Base-by-base conservation (phyloP, 2,797 vertebrate genomes). In the Artibeus jamaicensis region DNA sequence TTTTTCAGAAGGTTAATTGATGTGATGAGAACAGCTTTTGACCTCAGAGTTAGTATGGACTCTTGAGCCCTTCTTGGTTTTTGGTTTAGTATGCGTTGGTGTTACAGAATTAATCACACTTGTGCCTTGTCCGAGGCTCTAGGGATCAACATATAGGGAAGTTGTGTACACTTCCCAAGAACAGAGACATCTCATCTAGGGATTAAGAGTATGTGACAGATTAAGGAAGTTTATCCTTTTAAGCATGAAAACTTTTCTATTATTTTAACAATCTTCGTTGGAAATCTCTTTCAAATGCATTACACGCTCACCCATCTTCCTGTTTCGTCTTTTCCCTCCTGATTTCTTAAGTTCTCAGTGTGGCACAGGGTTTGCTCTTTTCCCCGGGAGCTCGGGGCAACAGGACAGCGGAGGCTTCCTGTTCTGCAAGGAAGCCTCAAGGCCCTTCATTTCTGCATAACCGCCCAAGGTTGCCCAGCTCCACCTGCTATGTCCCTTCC, bases 201-300 rank as follows among this genome's bases (percentile, higher is more conserved):
- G 95, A 92, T 97, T 97, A 96, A 93, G 92, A 88, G 62, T 78
- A 78, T 94, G 93, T 89, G 91, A 95, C 90, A 95, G 92, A 88
- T 97, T 96, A 97, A 96, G 78, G 84, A 95, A 86, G 85, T 94
- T 96, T 92, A 97, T 97, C 95, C 92, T 18, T 90, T 96, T 95
- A 97, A 97, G 96, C 96, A 96, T 95, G 96, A 96, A 96, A 97
- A 86, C 68, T 87, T 95, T 96, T 93, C 85, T 94, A 90, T 94
- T 96, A 95, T 97, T 97, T 97, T 95, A 97, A 84, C 15, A 16
- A 88, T 88, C 93, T 94, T 89, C 86, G 92, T 79, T 90, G 77
- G 86, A 94, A 90, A 83, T 96, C 94, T 90, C 93, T 95, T 96
- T 95, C 96, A 96, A 82, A 95, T 67, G 22, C 95, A 83, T 97